Evolutionary conservation across 2,113 vertebrate genomes (phyloP).

Genomic region (Dromaius novaehollandiae): DNA sequence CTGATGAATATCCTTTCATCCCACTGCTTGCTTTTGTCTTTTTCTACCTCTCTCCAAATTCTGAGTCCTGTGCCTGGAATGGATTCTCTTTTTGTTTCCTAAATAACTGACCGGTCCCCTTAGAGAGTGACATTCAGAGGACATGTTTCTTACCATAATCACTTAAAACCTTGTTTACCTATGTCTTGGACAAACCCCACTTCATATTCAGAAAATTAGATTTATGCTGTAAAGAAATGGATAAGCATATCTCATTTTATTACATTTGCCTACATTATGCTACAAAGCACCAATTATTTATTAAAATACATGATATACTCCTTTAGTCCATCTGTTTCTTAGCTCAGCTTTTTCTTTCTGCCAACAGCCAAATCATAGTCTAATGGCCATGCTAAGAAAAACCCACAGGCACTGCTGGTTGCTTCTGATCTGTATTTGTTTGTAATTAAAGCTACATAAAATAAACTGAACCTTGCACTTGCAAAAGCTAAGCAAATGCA

Average conservation of each 20-base stretch:
- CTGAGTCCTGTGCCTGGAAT: neutral
- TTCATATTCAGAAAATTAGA: neutral
- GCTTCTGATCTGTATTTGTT: neutral
- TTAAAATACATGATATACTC: neutral
- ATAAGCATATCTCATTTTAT: neutral
- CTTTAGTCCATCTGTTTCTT: neutral
- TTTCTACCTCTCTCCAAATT: neutral
- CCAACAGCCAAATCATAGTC: neutral
- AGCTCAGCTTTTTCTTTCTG: neutral
- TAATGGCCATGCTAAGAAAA: neutral
- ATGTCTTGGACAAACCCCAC: neutral
- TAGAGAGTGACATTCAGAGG: neutral
- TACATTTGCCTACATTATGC: neutral
- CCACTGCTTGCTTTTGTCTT: neutral
- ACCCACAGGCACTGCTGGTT: neutral
- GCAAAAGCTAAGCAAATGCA: neutral
- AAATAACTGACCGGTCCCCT: neutral
- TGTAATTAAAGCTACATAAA: conserved; percentile 1
- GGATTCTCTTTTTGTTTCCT: neutral
- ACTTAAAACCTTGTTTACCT: neutral
- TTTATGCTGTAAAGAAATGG: neutral
- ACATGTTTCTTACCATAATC: neutral
- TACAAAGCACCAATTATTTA: neutral
- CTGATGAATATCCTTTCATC: neutral
- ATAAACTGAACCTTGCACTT: neutral